Percentiles rank a stretch among this genome's conserved stretches.
These are phyloP conservation scores for Denticeps clupeoides DNA, from an alignment of 2,797 vertebrate genomes.

Conservation along the genomic window DNA sequence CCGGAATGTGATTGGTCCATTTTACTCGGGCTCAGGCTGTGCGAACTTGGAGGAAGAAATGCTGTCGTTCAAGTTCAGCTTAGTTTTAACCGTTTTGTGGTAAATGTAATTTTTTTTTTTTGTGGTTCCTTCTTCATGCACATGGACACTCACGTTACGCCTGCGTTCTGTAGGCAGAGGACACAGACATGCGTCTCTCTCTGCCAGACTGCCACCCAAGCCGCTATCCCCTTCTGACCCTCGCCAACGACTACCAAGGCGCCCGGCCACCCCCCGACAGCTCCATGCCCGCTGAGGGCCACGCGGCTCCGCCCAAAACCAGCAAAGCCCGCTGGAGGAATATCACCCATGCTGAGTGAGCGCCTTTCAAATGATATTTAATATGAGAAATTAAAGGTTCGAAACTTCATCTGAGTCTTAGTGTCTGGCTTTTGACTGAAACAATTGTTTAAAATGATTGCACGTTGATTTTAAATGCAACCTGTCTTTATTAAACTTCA, in stretches of 20 bases:
- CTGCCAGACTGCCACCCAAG: constrained; percentile 95
- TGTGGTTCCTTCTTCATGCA: too few species aligned
- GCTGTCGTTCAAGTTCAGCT: constrained; percentile 3
- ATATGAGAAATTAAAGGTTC: too few species aligned
- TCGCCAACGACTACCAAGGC: constrained; percentile 85
- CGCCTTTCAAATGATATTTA: too few species aligned
- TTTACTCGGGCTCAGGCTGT: too few species aligned
- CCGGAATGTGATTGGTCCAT: too few species aligned
- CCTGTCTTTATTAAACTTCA: too few species aligned
- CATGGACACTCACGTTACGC: not conserved
- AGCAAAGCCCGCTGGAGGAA: constrained; percentile 87
- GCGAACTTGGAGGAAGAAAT: too few species aligned
- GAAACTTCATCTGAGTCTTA: too few species aligned
- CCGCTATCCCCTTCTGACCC: constrained; percentile 84
- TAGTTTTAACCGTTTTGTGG: not conserved
- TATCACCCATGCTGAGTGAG: constrained; percentile 87
- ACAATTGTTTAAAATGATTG: too few species aligned
- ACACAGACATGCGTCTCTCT: constrained; percentile 89
- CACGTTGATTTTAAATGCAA: too few species aligned
- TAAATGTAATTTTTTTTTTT: not conserved
- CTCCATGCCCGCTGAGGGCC: constrained; percentile 70
- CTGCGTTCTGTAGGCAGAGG: constrained; percentile 61
- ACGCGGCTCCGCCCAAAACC: constrained; percentile 66
- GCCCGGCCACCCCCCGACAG: constrained; percentile 72
- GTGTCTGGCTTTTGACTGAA: too few species aligned